Conservation (phyloP, 2,113 vertebrate species). For the Eretmochelys imbricata region DNA sequence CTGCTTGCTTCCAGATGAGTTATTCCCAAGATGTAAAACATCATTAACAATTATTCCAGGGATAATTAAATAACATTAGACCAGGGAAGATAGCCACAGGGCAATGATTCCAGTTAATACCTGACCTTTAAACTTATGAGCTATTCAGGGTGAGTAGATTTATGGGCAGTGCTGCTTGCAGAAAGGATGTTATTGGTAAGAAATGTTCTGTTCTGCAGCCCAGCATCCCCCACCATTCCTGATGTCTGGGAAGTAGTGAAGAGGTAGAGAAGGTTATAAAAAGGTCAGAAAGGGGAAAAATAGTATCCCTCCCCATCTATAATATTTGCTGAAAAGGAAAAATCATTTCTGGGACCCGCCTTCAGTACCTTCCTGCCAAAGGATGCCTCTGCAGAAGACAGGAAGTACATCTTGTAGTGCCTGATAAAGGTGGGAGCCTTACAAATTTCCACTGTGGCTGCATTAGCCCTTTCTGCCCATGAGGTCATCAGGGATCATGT, state of each 20-base stretch:
- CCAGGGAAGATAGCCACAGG: neutral
- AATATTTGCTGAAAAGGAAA: neutral
- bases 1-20: neutral
- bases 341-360: neutral
- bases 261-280: neutral
- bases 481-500: neutral
- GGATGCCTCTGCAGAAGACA: neutral
- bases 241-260: neutral
- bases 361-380: neutral
- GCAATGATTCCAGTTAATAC: neutral
- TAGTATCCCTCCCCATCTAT: neutral
- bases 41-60: neutral
- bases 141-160: neutral
- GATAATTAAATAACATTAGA: neutral
- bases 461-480: neutral
- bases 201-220: neutral
- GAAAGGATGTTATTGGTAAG: neutral
- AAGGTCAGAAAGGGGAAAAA: neutral
- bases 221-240: neutral
- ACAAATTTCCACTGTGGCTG: neutral
- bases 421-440: neutral
- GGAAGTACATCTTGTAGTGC: neutral
- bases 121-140: neutral
- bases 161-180: neutral
- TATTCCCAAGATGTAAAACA: neutral